Base-by-base conservation (phyloP, 2,797 vertebrate genomes). In the Enteromius radiatus region DNA sequence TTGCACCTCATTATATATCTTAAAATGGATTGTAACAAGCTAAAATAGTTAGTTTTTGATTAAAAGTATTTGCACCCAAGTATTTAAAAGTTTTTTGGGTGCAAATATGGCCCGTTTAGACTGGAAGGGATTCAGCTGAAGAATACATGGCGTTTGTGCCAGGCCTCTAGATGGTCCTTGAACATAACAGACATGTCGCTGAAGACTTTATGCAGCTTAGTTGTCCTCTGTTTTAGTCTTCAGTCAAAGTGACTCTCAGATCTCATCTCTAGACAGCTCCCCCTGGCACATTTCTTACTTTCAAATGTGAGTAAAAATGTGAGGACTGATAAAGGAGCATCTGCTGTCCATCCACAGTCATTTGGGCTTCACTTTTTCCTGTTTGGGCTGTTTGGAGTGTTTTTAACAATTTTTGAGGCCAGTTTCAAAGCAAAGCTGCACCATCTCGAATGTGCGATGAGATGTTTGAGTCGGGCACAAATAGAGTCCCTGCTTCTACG, bases 311-410 rank as follows among this genome's bases (percentile, higher is more conserved):
- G 15, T 63, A 54, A 54, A 75, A 33, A 47, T 49, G 8, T 10
- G 26, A 52, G 63, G 23, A 36, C 63, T 78, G 63, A 67, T 38
- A 80, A 80, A 71, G 68, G 9, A 71, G 41, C 12, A 56, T 59
- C 68, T 33, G 78, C 59, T 52, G 70, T 65, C 68, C 54, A 73
- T 69, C 21, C 12, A 59, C 54, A 73, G 33, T 28, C 80, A 76
- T 68, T 41, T 31, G 78, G 56, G 12, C 52, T 80, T 69, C 85
- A 83, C 63, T 61, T 77, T 38, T 43, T 38, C 9, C 36, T 69
- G 33, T 67, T 64, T 43, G 52, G 78, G 84, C 38, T 21, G 21
- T 71, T 82, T 83, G 64, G 49, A 54, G 31, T 83, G 76, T 28
- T 52, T 59, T 70, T n/a, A 10, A 9, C 21, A 63, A 52, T n/a